These are phyloP conservation scores for Dasypus novemcinctus DNA, from an alignment of 2,113 vertebrate species.

Conservation along the genomic window DNA sequence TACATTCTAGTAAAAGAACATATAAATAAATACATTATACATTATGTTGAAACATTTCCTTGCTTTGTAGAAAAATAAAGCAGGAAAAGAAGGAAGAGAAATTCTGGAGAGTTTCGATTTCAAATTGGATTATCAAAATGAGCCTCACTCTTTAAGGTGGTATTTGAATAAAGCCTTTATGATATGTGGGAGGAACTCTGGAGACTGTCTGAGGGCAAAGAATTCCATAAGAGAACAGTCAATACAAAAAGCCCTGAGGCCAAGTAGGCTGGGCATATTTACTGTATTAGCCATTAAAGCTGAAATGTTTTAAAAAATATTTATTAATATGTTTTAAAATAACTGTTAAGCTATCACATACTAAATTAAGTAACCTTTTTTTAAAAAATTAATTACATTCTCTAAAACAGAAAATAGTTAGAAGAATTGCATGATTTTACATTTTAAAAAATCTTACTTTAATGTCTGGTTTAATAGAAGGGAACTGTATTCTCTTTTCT, in stretches of 20 bases:
- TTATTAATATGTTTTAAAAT: background rate
- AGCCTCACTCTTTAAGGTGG: background rate
- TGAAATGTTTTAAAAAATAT: background rate
- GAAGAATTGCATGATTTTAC: background rate
- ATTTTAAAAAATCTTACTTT: background rate
- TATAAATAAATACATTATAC: background rate
- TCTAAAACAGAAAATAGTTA: background rate
- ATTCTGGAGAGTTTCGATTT: background rate
- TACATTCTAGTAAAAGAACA: background rate
- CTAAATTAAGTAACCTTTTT: background rate
- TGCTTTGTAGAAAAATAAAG: background rate
- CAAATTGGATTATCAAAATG: background rate
- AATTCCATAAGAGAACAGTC: background rate
- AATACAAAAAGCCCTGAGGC: background rate
- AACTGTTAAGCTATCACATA: background rate
- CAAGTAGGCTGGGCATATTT: background rate
- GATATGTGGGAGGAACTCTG: background rate
- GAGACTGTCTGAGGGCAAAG: background rate
- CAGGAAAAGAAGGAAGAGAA: background rate
- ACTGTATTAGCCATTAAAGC: background rate
- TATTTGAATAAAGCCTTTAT: too few species aligned
- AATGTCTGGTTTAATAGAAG: background rate
- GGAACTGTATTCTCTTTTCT: background rate
- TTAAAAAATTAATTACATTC: background rate
- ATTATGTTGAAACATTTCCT: background rate